Base-by-base conservation (phyloP, 30 jellyfish, hydroid and myxozoan genomes). In the Haliclystus octoradiatus region DNA sequence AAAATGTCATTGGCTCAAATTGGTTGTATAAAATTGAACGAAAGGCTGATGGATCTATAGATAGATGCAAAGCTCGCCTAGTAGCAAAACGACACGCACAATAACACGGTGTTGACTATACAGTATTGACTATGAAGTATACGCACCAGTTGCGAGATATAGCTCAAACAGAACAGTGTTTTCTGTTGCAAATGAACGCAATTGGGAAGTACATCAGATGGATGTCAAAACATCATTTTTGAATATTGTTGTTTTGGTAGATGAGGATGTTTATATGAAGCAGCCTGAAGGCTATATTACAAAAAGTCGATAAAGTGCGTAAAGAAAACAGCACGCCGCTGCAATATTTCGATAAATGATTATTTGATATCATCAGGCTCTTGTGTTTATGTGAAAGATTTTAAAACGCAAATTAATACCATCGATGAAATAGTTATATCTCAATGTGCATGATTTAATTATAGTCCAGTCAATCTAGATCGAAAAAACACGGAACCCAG, bases 321-420 rank as follows among this genome's bases (percentile, higher is more conserved):
- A 51, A 76, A 76, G 49, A 75, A 76, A 76, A 74, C 89, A 31
- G 89, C 81, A 1, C 73, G 75, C 14, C 67, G 89, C 52, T 76
- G 89, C 75, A 76, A 76, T 57, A 9, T 51, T 26, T 71, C 71
- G 29, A 74, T 74, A 24, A 80, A 76, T 73, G 49, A 49, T 40
- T 76, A 65, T 80, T 73, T 76, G 49, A 76, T 65, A 65, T 66
- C 72, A 52, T 34, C 32, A 49, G 81, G 80, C 63, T 57, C 82
- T 24, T 69, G 79, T 69, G 12, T 73, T 70, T 76, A 76, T 52
- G 35, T 51, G 66, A 76, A 76, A 52, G n/a, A n/a, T n/a, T n/a
- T n/a, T n/a, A n/a, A n/a, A n/a, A n/a, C n/a, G n/a, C n/a, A n/a
- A n/a, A n/a, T n/a, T n/a, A n/a, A n/a, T n/a, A n/a, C n/a, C n/a